Evolutionary conservation across 2,888 invertebrate species (phyloP), one percentile per base, ranked within the genome.

Genomic region (Nymphalis polychloros): DNA sequence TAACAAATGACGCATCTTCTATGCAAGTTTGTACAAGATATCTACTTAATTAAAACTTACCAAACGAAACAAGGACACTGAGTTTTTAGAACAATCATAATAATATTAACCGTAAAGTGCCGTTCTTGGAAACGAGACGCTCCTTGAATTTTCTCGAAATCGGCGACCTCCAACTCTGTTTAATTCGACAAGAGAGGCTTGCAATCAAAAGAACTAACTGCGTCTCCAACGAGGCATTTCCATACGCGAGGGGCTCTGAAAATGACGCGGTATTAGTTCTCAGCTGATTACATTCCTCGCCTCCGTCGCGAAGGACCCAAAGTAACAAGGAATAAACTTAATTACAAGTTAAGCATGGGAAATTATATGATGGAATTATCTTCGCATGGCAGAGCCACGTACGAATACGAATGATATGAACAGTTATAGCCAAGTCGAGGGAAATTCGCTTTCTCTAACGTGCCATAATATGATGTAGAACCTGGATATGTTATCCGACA

Each of bases 291-390:
- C 92, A 90, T 91, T 92, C 89, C 87, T 83, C 81, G 85, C 82
- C 84, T 85, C 79, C 83, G 80, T 81, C 82, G 82, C 85, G 86
- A 89, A 90, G 88, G 88, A 87, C 87, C 90, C 86, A 83, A 87
- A 89, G 89, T 90, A 89, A 88, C 66, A 60, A 90, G 86, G 89
- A 90, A 92, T 93, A 91, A 91, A 92, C 91, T 92, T 90, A 88
- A 92, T 92, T 90, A 91, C 88, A 84, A 89, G 88, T 91, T 90
- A 89, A 90, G 88, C 87, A 90, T 90, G 85, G 89, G 85, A 89
- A 90, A 92, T 92, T 91, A 91, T 91, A 90, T 87, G 89, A 84
- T 88, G 87, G 87, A 89, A 92, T 92, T 92, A 92, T 91, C 87
- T 88, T 84, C 83, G 83, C 87, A 87, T 83, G 83, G 83, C 84